Conservation (phyloP, 2,888 invertebrate genomes). For the Nymphalis urticae region DNA sequence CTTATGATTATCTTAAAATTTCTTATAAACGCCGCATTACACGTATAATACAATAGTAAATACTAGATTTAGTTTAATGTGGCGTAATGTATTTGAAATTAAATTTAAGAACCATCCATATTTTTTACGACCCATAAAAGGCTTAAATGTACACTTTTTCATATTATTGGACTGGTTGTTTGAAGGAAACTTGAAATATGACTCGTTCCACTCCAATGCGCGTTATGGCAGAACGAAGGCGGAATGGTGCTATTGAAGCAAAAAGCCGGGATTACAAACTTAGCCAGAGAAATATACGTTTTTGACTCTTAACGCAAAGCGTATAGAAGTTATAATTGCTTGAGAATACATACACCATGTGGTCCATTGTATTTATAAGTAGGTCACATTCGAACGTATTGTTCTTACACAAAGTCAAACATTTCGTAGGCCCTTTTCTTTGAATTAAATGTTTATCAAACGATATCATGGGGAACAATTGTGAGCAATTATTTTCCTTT, state of each 20-base stretch:
- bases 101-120: not conserved
- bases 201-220: conserved; percentile 32
- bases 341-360: not conserved
- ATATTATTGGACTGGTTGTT: conserved; percentile 23
- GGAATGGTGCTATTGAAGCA: conserved; percentile 33
- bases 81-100: not conserved
- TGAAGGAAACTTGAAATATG: conserved; percentile 29
- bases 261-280: conserved; percentile 36
- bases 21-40: too few species aligned
- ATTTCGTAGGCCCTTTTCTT: conserved; percentile 20
- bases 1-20: too few species aligned
- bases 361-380: conserved; percentile 21
- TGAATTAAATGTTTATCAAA: conserved; percentile 17
- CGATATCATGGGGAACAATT: conserved; percentile 5
- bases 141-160: conserved; percentile 19
- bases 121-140: not conserved
- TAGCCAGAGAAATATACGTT: conserved; percentile 10
- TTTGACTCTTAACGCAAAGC: conserved; percentile 18
- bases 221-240: conserved; percentile 29
- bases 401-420: conserved; percentile 23
- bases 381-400: conserved; percentile 30
- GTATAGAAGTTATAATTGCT: conserved; percentile 5
- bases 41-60: too few species aligned
- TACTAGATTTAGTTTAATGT: not conserved
- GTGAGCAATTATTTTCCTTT: not conserved